These are phyloP conservation scores for Zaprionus vittiger DNA, from an alignment of 1,140 invertebrate genomes.

Conservation along the genomic window DNA sequence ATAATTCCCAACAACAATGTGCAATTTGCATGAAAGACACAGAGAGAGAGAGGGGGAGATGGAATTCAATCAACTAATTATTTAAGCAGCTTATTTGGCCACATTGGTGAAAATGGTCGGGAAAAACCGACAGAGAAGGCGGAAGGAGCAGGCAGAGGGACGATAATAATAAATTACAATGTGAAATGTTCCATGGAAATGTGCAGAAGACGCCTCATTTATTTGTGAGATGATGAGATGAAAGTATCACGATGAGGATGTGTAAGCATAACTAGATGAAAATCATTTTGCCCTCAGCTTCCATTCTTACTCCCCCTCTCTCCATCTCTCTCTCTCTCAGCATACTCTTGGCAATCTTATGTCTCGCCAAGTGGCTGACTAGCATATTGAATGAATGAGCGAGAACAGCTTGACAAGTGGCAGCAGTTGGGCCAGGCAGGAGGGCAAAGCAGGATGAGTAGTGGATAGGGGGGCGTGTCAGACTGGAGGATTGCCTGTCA, in stretches of 20 bases:
- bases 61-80: constrained; percentile 71
- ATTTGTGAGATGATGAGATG: constrained; percentile 54
- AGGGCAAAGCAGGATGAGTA: not conserved
- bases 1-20: not conserved
- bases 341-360: constrained; percentile 13
- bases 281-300: constrained; percentile 61
- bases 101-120: constrained; percentile 21
- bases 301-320: not conserved
- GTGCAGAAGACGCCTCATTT: constrained; percentile 61
- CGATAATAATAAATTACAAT: constrained; percentile 33
- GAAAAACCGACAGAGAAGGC: constrained; percentile 7
- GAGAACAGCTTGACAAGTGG: constrained; percentile 40
- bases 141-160: not conserved
- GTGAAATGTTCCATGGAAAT: constrained; percentile 5
- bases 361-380: constrained; percentile 72
- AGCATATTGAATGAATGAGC: constrained; percentile 63
- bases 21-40: too few relatives aligned
- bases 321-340: not conserved
- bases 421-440: constrained; percentile 12
- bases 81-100: constrained; percentile 62
- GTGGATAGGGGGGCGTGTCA: constrained; percentile 1
- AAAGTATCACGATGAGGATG: constrained; percentile 39
- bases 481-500: constrained; percentile 31
- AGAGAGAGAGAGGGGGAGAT: not conserved
- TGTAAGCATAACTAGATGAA: constrained; percentile 61